These are phyloP conservation scores for Proterorhinus semilunaris DNA, from an alignment of 2,113 vertebrate species.

Conservation along the genomic window DNA sequence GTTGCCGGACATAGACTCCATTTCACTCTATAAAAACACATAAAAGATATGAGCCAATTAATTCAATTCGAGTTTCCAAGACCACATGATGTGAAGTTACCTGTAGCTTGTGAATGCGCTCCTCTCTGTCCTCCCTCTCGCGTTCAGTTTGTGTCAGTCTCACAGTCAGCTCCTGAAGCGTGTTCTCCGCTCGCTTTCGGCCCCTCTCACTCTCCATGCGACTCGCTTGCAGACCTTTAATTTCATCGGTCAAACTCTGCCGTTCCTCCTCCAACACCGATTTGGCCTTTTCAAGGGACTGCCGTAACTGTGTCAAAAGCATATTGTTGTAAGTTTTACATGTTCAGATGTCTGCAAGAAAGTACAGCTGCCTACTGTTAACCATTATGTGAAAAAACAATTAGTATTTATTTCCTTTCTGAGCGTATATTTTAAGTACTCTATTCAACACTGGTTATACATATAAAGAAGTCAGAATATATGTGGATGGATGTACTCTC, in stretches of 20 bases:
- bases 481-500: constrained; percentile 69
- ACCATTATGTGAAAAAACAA: too few relatives aligned
- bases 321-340: neutral
- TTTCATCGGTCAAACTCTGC: constrained; percentile 73
- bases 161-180: constrained; percentile 82
- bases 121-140: constrained; percentile 75
- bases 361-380: too few relatives aligned
- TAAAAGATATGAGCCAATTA: neutral
- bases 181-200: constrained; percentile 81
- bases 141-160: constrained; percentile 79
- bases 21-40: constrained; percentile 74
- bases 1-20: constrained; percentile 76
- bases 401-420: too few relatives aligned
- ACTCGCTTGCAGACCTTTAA: constrained; percentile 77
- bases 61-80: too few relatives aligned
- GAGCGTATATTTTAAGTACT: too few relatives aligned
- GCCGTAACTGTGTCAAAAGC: constrained; percentile 70
- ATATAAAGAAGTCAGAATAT: neutral
- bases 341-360: too few relatives aligned
- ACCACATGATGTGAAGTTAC: constrained; percentile 39
- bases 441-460: too few relatives aligned
- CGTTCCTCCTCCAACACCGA: constrained; percentile 80
- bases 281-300: constrained; percentile 84
- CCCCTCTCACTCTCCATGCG: constrained; percentile 84
- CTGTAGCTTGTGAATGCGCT: constrained; percentile 83